Conservation (phyloP, 1,140 invertebrate genomes). For the Drosophila mayri region DNA sequence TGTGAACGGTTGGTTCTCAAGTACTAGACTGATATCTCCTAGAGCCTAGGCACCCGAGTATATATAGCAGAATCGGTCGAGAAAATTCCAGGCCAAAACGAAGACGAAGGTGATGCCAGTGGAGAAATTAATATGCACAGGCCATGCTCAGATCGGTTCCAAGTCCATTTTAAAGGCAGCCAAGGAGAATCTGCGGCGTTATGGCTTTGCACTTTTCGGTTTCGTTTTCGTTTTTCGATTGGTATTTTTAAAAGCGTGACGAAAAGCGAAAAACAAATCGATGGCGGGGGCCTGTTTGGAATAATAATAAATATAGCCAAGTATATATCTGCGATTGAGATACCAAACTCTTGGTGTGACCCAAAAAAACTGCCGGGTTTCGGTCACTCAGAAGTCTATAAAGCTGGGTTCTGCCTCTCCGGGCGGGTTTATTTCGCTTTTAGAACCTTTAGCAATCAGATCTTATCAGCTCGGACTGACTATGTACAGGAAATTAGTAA, state of each 20-base stretch:
- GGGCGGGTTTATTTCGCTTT: conserved; percentile 8
- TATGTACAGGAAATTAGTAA: conserved; percentile 78
- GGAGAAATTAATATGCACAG: conserved; percentile 60
- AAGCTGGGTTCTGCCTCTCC: conserved; percentile 31
- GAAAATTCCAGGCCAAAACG: conserved; percentile 41
- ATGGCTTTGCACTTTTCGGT: conserved; percentile 73
- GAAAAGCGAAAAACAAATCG: conserved; percentile 55
- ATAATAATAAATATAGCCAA: conserved; percentile 24
- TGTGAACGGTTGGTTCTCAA: conserved; percentile 70
- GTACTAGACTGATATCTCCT: conserved; percentile 74
- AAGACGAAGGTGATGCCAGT: conserved; percentile 45
- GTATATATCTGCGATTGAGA: neutral
- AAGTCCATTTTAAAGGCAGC: conserved; percentile 56
- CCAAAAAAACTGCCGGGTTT: conserved; percentile 32
- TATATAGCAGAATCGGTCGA: conserved; percentile 56
- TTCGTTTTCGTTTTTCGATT: conserved; percentile 54
- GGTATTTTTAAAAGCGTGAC: conserved; percentile 75
- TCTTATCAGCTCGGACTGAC: conserved; percentile 16
- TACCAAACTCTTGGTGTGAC: conserved; percentile 15
- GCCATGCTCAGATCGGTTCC: conserved; percentile 35
- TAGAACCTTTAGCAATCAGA: conserved; percentile 45
- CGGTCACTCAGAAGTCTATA: conserved; percentile 55
- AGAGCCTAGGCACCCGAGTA: conserved; percentile 23
- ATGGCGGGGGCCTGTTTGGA: conserved; percentile 40
- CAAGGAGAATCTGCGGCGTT: conserved; percentile 71